Percentiles rank a stretch among this genome's conserved stretches.
Evolutionary conservation across 2,888 invertebrate genomes (phyloP).

Genomic region (Melieria picta): DNA sequence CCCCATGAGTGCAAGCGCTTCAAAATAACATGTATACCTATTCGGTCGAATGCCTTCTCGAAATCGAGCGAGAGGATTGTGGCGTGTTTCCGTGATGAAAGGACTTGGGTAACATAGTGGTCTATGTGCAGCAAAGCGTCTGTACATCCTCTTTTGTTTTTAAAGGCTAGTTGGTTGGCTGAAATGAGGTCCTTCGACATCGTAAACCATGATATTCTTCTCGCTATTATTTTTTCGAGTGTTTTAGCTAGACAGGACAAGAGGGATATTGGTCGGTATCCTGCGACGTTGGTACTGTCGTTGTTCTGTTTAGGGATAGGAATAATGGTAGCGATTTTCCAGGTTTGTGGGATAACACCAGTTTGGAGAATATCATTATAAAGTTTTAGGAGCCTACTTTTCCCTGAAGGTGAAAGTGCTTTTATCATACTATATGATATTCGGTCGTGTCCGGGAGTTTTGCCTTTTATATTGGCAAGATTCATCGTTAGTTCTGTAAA

Average conservation of each 20-base stretch:
- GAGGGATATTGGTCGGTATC: constrained; percentile 34
- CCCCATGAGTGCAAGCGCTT: constrained; percentile 20
- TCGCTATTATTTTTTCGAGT: constrained; percentile 25
- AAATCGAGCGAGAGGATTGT: constrained; percentile 21
- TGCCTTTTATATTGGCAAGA: constrained; percentile 2
- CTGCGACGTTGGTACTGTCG: not conserved
- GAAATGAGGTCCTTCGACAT: constrained; percentile 13
- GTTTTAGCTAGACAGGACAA: constrained; percentile 24
- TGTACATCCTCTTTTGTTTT: constrained; percentile 15
- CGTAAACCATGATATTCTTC: constrained; percentile 22
- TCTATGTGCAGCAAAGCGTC: constrained; percentile 23
- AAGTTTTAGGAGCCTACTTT: not conserved
- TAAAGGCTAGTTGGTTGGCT: constrained; percentile 20
- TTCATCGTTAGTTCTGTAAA: not conserved
- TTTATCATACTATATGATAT: constrained; percentile 14
- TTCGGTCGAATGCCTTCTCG: constrained; percentile 13
- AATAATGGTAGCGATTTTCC: constrained; percentile 13
- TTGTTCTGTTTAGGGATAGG: constrained; percentile 5
- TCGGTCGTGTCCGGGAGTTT: constrained; percentile 8
- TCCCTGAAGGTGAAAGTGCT: not conserved
- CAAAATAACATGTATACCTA: constrained; percentile 17
- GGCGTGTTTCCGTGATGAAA: constrained; percentile 27
- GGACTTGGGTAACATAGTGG: constrained; percentile 20
- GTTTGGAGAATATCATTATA: constrained; percentile 20
- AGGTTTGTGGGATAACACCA: constrained; percentile 4